Conservation (phyloP, 1,140 invertebrate species). For the Goniozus legneri region DNA sequence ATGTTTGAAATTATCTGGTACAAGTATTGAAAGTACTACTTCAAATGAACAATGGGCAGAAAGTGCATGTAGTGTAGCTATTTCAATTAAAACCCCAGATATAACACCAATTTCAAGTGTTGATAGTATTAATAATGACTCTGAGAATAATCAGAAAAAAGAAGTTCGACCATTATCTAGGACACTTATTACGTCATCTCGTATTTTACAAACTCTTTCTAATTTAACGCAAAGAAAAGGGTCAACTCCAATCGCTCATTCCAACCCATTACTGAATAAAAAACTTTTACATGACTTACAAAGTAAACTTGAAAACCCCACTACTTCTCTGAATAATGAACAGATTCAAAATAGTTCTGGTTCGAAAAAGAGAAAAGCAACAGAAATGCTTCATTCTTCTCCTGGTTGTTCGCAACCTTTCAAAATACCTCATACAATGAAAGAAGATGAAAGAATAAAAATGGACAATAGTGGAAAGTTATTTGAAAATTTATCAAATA, state of each 20-base stretch:
- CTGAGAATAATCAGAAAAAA: slow-evolving; percentile 19
- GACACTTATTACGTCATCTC: slow-evolving; percentile 44
- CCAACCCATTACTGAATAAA: no score
- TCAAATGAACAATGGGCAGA: slow-evolving; percentile 45
- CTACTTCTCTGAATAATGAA: background rate
- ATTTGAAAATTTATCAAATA: slow-evolving; percentile 12
- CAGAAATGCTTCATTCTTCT: slow-evolving; percentile 25
- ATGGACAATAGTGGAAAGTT: slow-evolving; percentile 3
- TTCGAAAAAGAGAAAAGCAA: slow-evolving; percentile 43
- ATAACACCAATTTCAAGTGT: slow-evolving; percentile 27
- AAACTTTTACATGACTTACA: no score
- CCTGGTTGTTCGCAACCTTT: slow-evolving; percentile 22
- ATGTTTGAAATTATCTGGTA: slow-evolving; percentile 22
- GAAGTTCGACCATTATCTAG: slow-evolving; percentile 26
- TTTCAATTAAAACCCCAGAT: slow-evolving; percentile 37
- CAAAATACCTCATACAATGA: slow-evolving; percentile 34
- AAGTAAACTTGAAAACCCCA: background rate
- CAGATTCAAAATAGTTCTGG: background rate
- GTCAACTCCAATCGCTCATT: slow-evolving; percentile 4
- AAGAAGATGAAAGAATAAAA: slow-evolving; percentile 16
- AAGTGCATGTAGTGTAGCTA: slow-evolving; percentile 26
- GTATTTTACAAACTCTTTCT: slow-evolving; percentile 47
- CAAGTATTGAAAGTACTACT: slow-evolving; percentile 30
- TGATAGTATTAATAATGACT: slow-evolving; percentile 28
- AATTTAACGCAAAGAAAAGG: slow-evolving; percentile 35